Conservation (phyloP, 1,140 invertebrate genomes). For the Diorhabda elongata region DNA sequence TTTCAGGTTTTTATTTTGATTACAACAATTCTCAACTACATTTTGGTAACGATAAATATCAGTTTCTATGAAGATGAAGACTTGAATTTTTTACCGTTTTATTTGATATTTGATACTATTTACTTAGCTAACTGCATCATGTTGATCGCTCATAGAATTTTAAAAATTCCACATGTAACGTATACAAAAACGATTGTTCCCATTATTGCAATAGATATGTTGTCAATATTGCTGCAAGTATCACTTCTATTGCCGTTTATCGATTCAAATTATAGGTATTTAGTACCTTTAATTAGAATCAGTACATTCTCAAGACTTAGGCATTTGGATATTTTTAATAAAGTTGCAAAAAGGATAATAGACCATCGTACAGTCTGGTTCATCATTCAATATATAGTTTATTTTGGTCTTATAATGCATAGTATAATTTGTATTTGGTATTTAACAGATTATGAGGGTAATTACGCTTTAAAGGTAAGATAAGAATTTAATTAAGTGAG, state of each 20-base stretch:
- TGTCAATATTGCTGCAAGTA: slow-evolving; percentile 20
- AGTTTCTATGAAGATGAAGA: background rate
- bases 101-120: slow-evolving; percentile 12
- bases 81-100: slow-evolving; percentile 12
- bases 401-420: slow-evolving; percentile 6
- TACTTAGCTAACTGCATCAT: slow-evolving; percentile 15
- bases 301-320: slow-evolving; percentile 13
- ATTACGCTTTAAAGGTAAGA: background rate
- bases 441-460: background rate
- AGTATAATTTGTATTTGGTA: background rate
- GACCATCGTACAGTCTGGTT: background rate
- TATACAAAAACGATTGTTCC: background rate
- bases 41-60: slow-evolving; percentile 13
- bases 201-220: slow-evolving; percentile 10
- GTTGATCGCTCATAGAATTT: slow-evolving; percentile 1
- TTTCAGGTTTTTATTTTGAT: slow-evolving; percentile 13
- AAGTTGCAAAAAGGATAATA: background rate
- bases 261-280: background rate
- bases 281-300: slow-evolving; percentile 8
- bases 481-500: no score
- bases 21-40: slow-evolving; percentile 10
- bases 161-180: background rate
- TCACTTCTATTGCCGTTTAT: slow-evolving; percentile 10
- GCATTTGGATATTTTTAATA: background rate
- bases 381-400: background rate